Percentiles rank a stretch among this genome's conserved stretches.
These are phyloP conservation scores for Centropus bengalensis DNA, from an alignment of 2,113 vertebrate genomes.

Conservation along the genomic window DNA sequence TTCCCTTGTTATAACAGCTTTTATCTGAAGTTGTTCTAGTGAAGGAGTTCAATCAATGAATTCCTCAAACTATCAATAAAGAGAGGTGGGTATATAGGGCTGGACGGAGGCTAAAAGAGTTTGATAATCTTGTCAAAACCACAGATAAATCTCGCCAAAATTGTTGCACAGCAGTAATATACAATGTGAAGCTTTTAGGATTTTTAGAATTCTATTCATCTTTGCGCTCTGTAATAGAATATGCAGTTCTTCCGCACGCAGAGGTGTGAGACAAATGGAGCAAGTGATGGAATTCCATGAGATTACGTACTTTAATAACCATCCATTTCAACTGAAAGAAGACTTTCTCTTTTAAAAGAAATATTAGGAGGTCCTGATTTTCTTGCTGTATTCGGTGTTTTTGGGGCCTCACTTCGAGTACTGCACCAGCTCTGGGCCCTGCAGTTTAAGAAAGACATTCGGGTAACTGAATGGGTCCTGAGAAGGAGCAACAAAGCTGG, in stretches of 20 bases:
- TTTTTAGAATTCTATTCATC: neutral
- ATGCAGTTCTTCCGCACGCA: neutral
- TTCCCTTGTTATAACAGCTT: neutral
- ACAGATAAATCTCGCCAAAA: neutral
- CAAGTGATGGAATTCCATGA: neutral
- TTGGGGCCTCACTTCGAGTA: neutral
- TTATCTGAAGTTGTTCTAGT: no score
- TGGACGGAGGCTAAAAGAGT: neutral
- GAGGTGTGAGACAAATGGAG: neutral
- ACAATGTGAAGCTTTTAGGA: neutral
- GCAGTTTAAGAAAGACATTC: no score
- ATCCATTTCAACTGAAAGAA: neutral
- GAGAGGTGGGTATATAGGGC: neutral
- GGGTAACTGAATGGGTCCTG: neutral
- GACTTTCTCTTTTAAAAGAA: neutral
- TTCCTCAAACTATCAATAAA: neutral
- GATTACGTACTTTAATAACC: neutral
- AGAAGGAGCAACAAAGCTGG: neutral
- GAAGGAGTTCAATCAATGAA: neutral
- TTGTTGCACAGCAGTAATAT: neutral
- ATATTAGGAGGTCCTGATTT: neutral
- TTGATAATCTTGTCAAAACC: neutral
- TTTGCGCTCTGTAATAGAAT: neutral
- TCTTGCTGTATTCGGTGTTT: rapidly evolving
- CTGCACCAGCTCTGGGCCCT: neutral